Evolutionary conservation across 2,797 vertebrate species (phyloP), one percentile per base, ranked within the genome.

Genomic region (Glyptemys insculpta): DNA sequence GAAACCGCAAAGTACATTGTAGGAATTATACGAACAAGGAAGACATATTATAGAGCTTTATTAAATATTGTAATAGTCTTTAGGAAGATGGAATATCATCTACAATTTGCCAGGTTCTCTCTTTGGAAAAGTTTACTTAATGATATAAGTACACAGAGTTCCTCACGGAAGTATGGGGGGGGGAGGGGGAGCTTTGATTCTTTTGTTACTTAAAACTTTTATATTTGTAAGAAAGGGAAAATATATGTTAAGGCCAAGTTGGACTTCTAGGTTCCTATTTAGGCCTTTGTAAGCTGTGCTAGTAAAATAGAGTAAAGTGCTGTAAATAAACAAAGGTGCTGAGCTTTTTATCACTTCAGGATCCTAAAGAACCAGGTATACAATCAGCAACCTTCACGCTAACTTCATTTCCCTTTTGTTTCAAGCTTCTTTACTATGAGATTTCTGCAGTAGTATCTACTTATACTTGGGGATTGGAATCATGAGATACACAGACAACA

Each of bases 1-100:
- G 27, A 59, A 93, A 90, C 54, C 31, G 31, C 41, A 88, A 47
- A 78, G n/a, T 85, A 92, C 41, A n/a, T 78, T 95, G 76, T 85
- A 94, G 74, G n/a, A 87, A 91, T 76, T 94, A 18, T 85, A 91
- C 68, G 83, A 88, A 89, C 88, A 91, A 83, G 68, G 10, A 88
- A 52, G 49, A 86, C 83, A 90, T 23, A 93, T 54, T 11, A 91
- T n/a, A 86, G 23, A 85, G 4, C 15, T 96, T 92, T 90, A 87
- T 86, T 90, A 88, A 81, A 89, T 91, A 93, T 74, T 90, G 19
- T 68, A 92, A 86, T 85, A 93, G 79, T 78, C 23, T 87, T 93
- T 49, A 23, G 21, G 76, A 89, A 79, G 18, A 11, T 86, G 65
- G 92, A 92, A 79, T 50, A 54, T 12, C 91, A 88, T 79, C 93